Base-by-base conservation (phyloP, 2,888 invertebrate genomes). In the Cordilura impudica region DNA sequence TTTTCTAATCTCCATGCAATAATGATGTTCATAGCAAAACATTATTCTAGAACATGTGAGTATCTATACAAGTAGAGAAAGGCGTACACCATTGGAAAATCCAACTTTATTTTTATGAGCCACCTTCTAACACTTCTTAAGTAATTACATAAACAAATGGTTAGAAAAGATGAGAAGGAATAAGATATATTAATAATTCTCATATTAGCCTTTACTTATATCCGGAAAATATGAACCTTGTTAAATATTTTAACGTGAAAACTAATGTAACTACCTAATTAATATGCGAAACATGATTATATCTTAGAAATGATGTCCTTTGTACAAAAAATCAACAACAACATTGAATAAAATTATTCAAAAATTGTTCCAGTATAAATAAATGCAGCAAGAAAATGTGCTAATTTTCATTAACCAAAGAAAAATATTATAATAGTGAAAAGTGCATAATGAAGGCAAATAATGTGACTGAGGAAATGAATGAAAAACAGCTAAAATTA, bases 201-300 rank as follows among this genome's bases (percentile, higher is more conserved):
- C 31, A 23, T 51, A 14, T 54, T 29, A 18, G 16, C 2, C 14
- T 29, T 10, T 16, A 4, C 18, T 39, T n/a, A 19, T 56, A 39
- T 35, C n/a, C n/a, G 18, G n/a, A 58, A n/a, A 58, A n/a, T 35
- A 23, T 35, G 39, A 56, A 56, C 39, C 39, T 56, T 21, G 21
- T 39, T n/a, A 12, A 19, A 51, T 51, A 21, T 43, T 12, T 31
- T 54, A 21, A 21, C 14, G 6, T 43, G 23, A 39, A 39, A 39
- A 39, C 51, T 69, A 65, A 73, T 69, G 63, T 58, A 73, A 65
- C 58, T 58, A 73, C 58, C 58, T 51, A 78, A 73, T 78, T 73
- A 78, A 73, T 60, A 78, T 78, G 78, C 78, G 69, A 78, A 78
- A 53, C 63, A 69, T 63, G 58, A 45, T 69, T 56, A 53, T 39